These are phyloP conservation scores for Labeo calbasu DNA, from an alignment of 2,797 vertebrate species.

Conservation along the genomic window DNA sequence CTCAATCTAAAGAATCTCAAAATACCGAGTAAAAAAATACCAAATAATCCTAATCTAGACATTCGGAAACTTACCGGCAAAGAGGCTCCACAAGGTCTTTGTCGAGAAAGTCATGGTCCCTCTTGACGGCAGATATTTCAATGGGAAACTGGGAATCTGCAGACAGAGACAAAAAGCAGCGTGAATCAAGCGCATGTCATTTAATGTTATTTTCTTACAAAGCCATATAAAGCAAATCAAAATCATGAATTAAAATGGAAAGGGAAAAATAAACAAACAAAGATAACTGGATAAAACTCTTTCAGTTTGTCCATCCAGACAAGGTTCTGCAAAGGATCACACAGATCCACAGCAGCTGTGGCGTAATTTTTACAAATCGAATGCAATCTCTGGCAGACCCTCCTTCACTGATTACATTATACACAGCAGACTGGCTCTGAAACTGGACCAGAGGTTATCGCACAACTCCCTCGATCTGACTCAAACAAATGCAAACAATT, in stretches of 20 bases:
- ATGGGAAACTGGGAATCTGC: conserved; percentile 95
- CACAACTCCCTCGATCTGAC: background rate
- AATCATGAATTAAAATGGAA: background rate
- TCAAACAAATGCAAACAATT: conserved; percentile 1
- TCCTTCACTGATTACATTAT: conserved; percentile 33
- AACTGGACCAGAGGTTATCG: background rate
- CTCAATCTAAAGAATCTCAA: background rate
- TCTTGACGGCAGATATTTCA: conserved; percentile 93
- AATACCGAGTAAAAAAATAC: too few species aligned
- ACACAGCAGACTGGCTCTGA: conserved; percentile 23
- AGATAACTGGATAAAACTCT: conserved; percentile 4
- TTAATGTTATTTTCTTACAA: background rate
- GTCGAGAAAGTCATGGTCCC: conserved; percentile 98
- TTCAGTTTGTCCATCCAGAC: background rate
- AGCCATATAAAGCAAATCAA: background rate
- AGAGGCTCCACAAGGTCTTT: conserved; percentile 98
- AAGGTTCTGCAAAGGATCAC: conserved; percentile 34
- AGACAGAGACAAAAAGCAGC: conserved; percentile 51
- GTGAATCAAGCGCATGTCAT: background rate
- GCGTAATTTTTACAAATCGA: conserved; percentile 23
- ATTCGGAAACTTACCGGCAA: conserved; percentile 85
- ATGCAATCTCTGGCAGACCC: background rate
- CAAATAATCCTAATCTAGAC: conserved; percentile 21
- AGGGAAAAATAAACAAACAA: background rate
- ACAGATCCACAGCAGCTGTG: conserved; percentile 27